Base-by-base conservation (phyloP, 2,113 vertebrate species). In the Porphyrio hochstetteri region DNA sequence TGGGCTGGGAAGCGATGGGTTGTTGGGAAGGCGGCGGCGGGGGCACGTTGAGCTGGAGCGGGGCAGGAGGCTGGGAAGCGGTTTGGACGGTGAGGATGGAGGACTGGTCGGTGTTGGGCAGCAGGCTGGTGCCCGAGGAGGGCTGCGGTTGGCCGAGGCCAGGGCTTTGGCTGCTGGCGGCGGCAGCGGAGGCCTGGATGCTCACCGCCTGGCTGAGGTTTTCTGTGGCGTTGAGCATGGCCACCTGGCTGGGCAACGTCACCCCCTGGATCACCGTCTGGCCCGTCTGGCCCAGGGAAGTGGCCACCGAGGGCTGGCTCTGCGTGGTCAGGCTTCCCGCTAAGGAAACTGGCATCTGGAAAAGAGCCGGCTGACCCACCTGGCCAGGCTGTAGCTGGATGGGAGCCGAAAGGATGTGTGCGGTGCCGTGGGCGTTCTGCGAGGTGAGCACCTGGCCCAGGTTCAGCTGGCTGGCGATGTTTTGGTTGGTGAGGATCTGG, bases 321-420 rank as follows among this genome's bases (percentile, higher is more conserved):
- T 98, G 99, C 1, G 97, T 98, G 83, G 98, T 98, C 55, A 98
- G 63, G 59, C 95, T 94, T 28, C 97, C 89, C 0, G 98, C 97
- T 86, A 99, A 59, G 0, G 99, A 98, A 5, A 99, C 99, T 0
- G 99, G 99, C 99, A 99, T 99, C 97, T 99, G 99, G 98, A 99
- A 99, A 25, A 99, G 98, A 0, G 99, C 98, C 0, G 98, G 98
- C 25, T 98, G 98, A 6, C 98, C 99, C 91, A 99, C 99, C 79
- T 99, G 99, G 61, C 99, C 99, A 5, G 98, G 95, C 82, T 99
- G 99, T 40, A 99, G 98, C 95, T 99, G 99, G 85, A 99, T 99
- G 92, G 98, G 97, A 0, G 98, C 98, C 1, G 99, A 99, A 42
- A 99, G 98, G 88, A 99, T 99, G 96, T 99, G 99, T 3, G 99